Conservation (phyloP, 2,797 vertebrate species). For the Pteropus rufus region DNA sequence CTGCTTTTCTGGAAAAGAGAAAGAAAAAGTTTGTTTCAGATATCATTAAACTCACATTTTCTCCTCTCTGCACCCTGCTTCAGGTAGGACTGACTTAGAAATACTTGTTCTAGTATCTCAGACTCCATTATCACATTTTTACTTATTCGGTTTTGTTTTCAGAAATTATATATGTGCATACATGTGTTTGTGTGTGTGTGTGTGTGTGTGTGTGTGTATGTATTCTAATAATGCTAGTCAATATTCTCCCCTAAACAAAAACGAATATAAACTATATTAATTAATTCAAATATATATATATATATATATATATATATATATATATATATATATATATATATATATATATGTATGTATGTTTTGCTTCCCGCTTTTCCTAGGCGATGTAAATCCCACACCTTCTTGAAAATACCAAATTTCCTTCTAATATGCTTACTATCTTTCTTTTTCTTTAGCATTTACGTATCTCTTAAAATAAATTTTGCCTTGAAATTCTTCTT, state of each 20-base stretch:
- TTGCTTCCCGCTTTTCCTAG: background rate
- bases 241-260: background rate
- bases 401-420: background rate
- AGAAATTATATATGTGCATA: background rate
- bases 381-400: background rate
- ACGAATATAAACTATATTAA: background rate
- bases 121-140: background rate
- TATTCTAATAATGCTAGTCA: background rate
- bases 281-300: too few species aligned
- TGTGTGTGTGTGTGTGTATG: too few species aligned
- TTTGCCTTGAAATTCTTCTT: background rate
- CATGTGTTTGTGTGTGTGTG: too few species aligned
- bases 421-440: background rate
- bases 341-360: too few species aligned
- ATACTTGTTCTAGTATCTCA: background rate
- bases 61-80: rapidly evolving
- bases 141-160: background rate
- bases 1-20: background rate
- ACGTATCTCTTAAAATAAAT: background rate
- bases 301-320: too few species aligned
- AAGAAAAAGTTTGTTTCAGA: background rate
- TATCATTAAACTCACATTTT: background rate
- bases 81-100: background rate
- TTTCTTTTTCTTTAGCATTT: background rate
- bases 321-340: too few species aligned